Base-by-base conservation (phyloP, 2,113 vertebrate genomes). In the Callospermophilus lateralis region DNA sequence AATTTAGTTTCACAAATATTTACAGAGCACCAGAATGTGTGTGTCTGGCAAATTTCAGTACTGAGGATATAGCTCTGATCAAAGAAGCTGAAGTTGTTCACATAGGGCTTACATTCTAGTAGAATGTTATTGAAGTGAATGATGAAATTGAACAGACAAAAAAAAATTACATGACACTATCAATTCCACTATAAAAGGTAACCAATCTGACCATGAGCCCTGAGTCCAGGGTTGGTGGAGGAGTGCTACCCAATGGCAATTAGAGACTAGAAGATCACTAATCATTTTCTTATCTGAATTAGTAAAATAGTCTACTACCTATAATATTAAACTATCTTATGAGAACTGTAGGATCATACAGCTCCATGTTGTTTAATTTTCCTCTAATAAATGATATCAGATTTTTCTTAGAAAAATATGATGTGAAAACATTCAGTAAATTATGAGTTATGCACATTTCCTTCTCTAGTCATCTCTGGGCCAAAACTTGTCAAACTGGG, bases 271-370 rank as follows among this genome's bases (percentile, higher is more conserved):
- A 61, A 28, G 58, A 13, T 92, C 68, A 67, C 26, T 20, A 2
- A 51, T 48, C 68, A 92, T 83, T 87, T 51, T 83, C 81, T 95
- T 68, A 68, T 83, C 84, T 88, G 51, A 34, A 74, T 37, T 87
- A 68, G 68, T 83, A 76, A 83, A 92, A 88, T 48, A 30, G n/a
- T 45, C 55, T 17, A 53, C 19, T 19, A 72, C 6, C 5, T 55
- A 45, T 68, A 58, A 74, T 55, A 61, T 8, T 8, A 61, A 24
- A 24, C 20, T 61, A 61, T 24, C 28, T 51, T 88, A 65, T 80
- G 77, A 58, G 45, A 48, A 20, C 3, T 76, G 65, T n/a, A 86
- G 84, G 70, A 34, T 11, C 45, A 88, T 20, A 81, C 4, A 37
- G 48, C 58, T 32, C 74, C 30, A 58, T 61, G 58, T 61, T 70